phyloP scores from a whole-genome alignment of 2,888 invertebrate genomes.

The Drosophila longiperda region DNA sequence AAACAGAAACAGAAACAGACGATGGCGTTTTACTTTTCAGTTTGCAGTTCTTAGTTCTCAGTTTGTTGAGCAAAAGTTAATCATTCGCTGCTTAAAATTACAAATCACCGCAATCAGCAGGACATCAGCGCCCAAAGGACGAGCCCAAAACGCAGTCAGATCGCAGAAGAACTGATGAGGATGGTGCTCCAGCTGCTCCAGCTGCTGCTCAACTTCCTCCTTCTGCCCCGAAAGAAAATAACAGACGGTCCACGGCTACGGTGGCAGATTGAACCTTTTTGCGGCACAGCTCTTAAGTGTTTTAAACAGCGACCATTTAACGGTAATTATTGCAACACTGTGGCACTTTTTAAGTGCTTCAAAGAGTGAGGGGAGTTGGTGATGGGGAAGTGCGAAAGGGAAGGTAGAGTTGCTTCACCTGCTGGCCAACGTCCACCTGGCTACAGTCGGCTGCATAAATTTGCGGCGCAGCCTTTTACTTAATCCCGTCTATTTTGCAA shows the following conservation, averaged over 20 bases:
- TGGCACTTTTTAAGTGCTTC: slow-evolving; percentile 77
- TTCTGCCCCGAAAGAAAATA: slow-evolving; percentile 59
- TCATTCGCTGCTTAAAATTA: slow-evolving; percentile 77
- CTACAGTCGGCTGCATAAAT: slow-evolving; percentile 68
- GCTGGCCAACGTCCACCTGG: slow-evolving; percentile 60
- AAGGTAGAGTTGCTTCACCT: slow-evolving; percentile 18
- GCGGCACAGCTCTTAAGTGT: slow-evolving; percentile 63
- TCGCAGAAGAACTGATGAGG: slow-evolving; percentile 19
- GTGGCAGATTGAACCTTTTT: slow-evolving; percentile 59
- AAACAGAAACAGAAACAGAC: slow-evolving; percentile 1
- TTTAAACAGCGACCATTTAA: slow-evolving; percentile 79
- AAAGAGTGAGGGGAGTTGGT: not conserved
- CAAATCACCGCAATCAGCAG: slow-evolving; percentile 75
- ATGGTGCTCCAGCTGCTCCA: slow-evolving; percentile 5
- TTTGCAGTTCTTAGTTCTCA: slow-evolving; percentile 19
- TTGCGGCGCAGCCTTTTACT: slow-evolving; percentile 73
- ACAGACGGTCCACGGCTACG: slow-evolving; percentile 55
- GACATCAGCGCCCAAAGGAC: slow-evolving; percentile 42
- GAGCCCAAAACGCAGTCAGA: slow-evolving; percentile 37
- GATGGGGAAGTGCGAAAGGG: not conserved
- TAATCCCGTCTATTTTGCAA: slow-evolving; percentile 79
- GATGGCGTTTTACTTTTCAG: slow-evolving; percentile 9
- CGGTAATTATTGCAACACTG: slow-evolving; percentile 79
- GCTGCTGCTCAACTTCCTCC: slow-evolving; percentile 4
- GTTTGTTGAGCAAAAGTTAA: slow-evolving; percentile 63